Evolutionary conservation across 2,113 vertebrate species (phyloP).

Genomic region (Canis aureus): DNA sequence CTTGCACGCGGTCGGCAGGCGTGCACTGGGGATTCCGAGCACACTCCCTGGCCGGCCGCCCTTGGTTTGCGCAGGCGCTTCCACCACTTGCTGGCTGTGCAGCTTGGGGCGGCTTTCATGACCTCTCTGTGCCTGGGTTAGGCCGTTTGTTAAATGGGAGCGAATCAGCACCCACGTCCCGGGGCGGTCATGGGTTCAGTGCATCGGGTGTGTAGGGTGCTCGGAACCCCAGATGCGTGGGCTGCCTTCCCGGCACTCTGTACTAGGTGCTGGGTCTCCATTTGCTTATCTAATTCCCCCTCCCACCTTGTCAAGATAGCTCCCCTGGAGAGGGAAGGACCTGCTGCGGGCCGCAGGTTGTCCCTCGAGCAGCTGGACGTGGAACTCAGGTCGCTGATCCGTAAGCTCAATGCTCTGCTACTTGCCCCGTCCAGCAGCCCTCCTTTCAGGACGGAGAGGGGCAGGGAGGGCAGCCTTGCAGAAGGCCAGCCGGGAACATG

Average conservation of each 20-base stretch:
- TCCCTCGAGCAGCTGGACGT: background rate
- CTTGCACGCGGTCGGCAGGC: fast-evolving
- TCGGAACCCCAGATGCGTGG: background rate
- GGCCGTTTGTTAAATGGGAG: background rate
- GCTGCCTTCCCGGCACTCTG: fast-evolving
- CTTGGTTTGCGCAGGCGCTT: background rate
- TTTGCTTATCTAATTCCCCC: background rate
- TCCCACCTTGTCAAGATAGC: background rate
- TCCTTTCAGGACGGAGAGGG: background rate
- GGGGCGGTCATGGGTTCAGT: background rate
- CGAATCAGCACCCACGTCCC: background rate
- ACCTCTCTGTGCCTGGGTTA: background rate
- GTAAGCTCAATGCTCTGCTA: background rate
- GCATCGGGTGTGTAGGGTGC: background rate
- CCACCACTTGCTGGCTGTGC: background rate
- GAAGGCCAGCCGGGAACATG: background rate
- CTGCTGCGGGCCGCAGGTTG: background rate
- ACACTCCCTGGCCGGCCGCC: too few species aligned
- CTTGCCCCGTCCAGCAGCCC: background rate
- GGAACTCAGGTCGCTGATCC: background rate
- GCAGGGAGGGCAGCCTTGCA: background rate
- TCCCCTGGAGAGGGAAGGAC: background rate
- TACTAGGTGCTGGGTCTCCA: background rate
- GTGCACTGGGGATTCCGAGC: background rate
- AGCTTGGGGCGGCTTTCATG: background rate